Base-by-base conservation (phyloP, 2,888 invertebrate genomes). In the Ophraella communa region DNA sequence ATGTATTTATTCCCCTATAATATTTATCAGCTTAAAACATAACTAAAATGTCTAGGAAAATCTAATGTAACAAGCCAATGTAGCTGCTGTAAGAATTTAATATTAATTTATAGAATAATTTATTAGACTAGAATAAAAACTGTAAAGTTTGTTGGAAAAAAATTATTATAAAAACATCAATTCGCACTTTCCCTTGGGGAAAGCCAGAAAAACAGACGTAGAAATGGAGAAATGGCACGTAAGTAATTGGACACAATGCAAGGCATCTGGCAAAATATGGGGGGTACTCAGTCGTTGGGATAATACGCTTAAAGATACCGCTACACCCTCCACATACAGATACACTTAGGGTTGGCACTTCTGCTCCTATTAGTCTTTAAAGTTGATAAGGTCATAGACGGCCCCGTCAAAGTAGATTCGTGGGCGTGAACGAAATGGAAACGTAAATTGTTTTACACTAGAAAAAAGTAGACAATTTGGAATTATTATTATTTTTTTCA, bases 261-360 rank as follows among this genome's bases (percentile, higher is more conserved):
- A 76, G 77, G 77, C 78, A 78, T 77, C 77, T 78, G 78, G 77
- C 70, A 53, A 52, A 70, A 67, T n/a, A n/a, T n/a, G 73, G 75
- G 74, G 74, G 68, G 67, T 68, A 73, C 56, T 72, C 75, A 73
- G 72, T 74, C 74, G 76, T 75, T 75, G 76, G 74, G 74, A 76
- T 77, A 77, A 77, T 76, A 70, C 69, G 75, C 74, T 76, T 77
- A 77, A 76, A 74, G 76, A 75, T 74, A 75, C 77, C 77, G 76
- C 76, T 27, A 27, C 49, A 51, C 73, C 73, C 75, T 74, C 72
- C 49, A 51, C 49, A 27, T 51, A 67, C 71, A 65, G 67, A 66
- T 69, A 67, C 69, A 67, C 69, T 71, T 65, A 64, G 74, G 74
- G 73, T 70, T 70, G 66, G 68, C 71, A 71, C 69, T 71, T 73